Evolutionary conservation across 2,113 vertebrate species (phyloP).

Genomic region (Sakesphorus luctuosus): DNA sequence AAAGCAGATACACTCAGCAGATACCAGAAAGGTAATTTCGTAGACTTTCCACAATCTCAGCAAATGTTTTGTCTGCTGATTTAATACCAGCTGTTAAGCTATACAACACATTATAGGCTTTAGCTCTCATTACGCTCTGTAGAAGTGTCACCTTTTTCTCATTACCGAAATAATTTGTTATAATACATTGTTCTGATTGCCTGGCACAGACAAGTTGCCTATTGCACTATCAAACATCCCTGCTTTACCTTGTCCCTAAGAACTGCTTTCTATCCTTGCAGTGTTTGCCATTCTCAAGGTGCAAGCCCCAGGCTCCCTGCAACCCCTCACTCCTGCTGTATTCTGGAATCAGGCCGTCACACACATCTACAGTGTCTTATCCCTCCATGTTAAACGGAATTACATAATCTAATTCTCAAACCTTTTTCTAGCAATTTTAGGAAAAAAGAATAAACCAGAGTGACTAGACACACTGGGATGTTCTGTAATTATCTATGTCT

Average conservation of each 20-base stretch:
- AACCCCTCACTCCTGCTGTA: background rate
- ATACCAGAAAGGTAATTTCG: conserved; percentile 22
- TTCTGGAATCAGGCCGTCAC: background rate
- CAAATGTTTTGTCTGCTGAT: conserved; percentile 55
- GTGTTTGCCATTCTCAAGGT: background rate
- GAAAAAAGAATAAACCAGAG: background rate
- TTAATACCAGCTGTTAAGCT: conserved; percentile 45
- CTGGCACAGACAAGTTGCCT: background rate
- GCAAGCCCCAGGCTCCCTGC: background rate
- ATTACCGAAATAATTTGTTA: background rate
- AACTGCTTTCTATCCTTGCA: background rate
- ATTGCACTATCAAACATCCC: background rate
- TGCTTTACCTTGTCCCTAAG: background rate
- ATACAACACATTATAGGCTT: background rate
- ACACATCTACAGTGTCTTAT: accelerated
- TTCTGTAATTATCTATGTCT: background rate
- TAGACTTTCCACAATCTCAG: conserved; percentile 41
- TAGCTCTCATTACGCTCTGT: conserved; percentile 15
- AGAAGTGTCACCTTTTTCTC: conserved; percentile 1
- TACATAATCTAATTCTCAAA: background rate
- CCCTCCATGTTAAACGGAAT: background rate
- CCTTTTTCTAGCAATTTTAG: background rate
- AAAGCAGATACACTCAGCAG: background rate
- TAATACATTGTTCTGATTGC: background rate
- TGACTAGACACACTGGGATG: background rate